Conservation (phyloP, 1,140 invertebrate species). For the Heliconius himera region DNA sequence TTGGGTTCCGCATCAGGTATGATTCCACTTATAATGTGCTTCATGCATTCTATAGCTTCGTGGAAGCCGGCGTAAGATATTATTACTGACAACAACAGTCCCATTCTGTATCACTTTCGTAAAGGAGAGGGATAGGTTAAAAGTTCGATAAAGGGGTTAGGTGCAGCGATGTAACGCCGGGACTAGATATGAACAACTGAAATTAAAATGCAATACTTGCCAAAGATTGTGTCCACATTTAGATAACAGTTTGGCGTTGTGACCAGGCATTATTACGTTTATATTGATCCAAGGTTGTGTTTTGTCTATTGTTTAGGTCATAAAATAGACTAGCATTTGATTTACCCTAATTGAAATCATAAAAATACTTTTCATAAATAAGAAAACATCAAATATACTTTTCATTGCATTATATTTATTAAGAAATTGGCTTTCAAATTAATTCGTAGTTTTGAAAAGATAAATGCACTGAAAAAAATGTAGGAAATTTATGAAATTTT, state of each 20-base stretch:
- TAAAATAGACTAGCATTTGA: conserved; percentile 40
- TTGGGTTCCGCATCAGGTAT: conserved; percentile 65
- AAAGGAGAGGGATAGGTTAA: conserved; percentile 55
- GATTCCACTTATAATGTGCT: conserved; percentile 81
- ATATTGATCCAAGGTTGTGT: conserved; percentile 55
- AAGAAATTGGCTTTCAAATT: no score
- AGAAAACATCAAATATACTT: no score
- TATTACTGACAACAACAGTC: conserved; percentile 86
- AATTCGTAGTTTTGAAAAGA: no score
- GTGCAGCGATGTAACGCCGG: conserved; percentile 75
- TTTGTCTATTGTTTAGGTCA: conserved; percentile 50
- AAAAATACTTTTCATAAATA: no score
- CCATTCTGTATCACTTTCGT: conserved; percentile 81
- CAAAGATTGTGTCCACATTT: conserved; percentile 77
- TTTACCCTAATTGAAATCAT: not conserved
- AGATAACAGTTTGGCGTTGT: conserved; percentile 72
- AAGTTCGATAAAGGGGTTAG: conserved; percentile 54
- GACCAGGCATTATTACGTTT: conserved; percentile 58
- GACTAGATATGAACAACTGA: conserved; percentile 81
- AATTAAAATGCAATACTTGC: conserved; percentile 80
- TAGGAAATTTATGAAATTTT: no score
- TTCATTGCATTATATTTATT: no score
- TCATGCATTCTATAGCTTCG: conserved; percentile 84
- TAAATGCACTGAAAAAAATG: no score
- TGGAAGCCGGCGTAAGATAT: conserved; percentile 87